Percentiles rank a stretch among this genome's conserved stretches.
Evolutionary conservation across 2,113 vertebrate genomes (phyloP).

Genomic region (Syngnathus floridae): DNA sequence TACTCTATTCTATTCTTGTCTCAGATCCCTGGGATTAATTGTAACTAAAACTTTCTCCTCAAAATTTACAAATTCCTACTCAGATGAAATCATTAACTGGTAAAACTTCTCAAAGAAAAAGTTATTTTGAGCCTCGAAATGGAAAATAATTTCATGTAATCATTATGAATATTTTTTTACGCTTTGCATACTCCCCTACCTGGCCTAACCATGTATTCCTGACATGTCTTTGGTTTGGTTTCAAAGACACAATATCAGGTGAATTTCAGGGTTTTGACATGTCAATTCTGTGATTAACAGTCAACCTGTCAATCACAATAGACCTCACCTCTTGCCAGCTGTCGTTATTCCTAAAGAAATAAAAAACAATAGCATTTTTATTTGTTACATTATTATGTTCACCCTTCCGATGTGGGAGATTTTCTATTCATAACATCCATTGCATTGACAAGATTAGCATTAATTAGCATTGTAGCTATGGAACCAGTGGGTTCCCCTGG

Average conservation of each 20-base stretch:
- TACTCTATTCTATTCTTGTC: too few relatives aligned
- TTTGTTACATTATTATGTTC: neutral
- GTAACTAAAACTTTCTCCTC: too few relatives aligned
- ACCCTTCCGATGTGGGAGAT: neutral
- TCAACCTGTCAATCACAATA: neutral
- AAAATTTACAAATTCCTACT: too few relatives aligned
- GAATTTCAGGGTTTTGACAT: neutral
- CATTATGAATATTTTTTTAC: too few relatives aligned
- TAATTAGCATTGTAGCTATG: neutral
- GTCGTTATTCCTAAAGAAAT: neutral
- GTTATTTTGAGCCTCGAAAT: too few relatives aligned
- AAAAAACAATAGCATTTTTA: neutral
- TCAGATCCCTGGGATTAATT: too few relatives aligned
- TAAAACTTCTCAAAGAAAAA: too few relatives aligned
- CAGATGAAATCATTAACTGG: too few relatives aligned
- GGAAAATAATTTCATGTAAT: too few relatives aligned
- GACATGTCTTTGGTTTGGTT: neutral
- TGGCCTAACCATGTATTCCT: neutral
- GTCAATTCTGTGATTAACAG: neutral
- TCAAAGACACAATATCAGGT: neutral
- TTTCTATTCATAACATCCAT: slow-evolving; percentile 8
- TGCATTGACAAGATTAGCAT: slow-evolving; percentile 6
- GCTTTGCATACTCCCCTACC: too few relatives aligned
- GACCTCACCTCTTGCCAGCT: neutral
- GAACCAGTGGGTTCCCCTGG: neutral